Evolutionary conservation across 2,113 vertebrate genomes (phyloP), one percentile per base, ranked within the genome.

Genomic region (Ellobius talpinus): DNA sequence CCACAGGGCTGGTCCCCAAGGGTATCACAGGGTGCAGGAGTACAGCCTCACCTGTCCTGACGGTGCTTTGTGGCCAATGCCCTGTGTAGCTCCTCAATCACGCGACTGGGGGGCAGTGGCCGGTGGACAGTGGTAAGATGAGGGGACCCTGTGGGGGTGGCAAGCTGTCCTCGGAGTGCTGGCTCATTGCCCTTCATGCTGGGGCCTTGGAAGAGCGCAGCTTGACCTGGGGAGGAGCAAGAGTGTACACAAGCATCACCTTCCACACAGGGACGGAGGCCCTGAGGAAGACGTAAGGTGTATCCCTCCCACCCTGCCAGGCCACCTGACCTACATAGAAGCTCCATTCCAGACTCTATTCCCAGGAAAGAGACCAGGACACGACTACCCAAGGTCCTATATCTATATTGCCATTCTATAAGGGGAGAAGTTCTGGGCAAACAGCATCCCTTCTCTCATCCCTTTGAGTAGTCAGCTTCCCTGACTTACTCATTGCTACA

Each of bases 71-170:
- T 99, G 97, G 99, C 99, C 98, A 99, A 98, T 0, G 99, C 99
- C 11, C 99, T 98, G 98, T 99, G 99, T 91, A 99, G 98, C 97
- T 99, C 99, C 98, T 99, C 99, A 4, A 99, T 99, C 98, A 99
- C 99, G 92, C 99, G 99, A 98, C 99, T 99, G 66, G 99, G 99
- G 73, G 99, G 99, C 98, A 99, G 99, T 85, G 99, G 99, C 84
- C 99, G 98, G 97, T 99, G 99, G 88, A 99, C 97, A 0, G 98
- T 84, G 77, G 99, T 98, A 10, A 99, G 98, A 96, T 99, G 99
- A 29, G 99, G 99, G 73, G 99, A 99, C 36, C 99, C 99, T 0
- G 99, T 99, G 52, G 99, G 99, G 0, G 99, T 99, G 91, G 99
- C 98, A 47, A 99, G 99, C 97, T 99, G 99, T 95, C 98, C 99